phyloP scores from a whole-genome alignment of 2,888 invertebrate genomes.

The Synergus japonicus region DNA sequence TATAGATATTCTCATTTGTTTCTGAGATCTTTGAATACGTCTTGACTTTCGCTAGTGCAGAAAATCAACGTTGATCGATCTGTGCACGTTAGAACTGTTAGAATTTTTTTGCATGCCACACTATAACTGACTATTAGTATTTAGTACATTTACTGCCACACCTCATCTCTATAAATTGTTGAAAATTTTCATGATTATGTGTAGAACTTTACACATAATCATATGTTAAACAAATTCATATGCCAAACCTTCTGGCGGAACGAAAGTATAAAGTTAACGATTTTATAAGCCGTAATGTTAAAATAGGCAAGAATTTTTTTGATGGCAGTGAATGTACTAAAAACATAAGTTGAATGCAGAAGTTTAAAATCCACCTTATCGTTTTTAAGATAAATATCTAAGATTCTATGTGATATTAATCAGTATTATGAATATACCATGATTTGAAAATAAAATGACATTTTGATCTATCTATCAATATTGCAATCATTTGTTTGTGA shows the following conservation, averaged over 20 bases:
- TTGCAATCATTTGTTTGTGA: slow-evolving; percentile 58
- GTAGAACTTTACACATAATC: too few relatives aligned
- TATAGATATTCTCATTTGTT: not conserved
- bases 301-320: slow-evolving; percentile 35
- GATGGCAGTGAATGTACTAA: slow-evolving; percentile 33
- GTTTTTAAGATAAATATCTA: slow-evolving; percentile 40
- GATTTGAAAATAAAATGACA: slow-evolving; percentile 63
- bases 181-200: not conserved
- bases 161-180: not conserved
- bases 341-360: slow-evolving; percentile 32
- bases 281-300: slow-evolving; percentile 4
- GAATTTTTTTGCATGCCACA: not conserved
- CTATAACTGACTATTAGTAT: not conserved
- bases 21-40: not conserved
- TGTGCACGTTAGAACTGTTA: not conserved
- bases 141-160: slow-evolving; percentile 12
- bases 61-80: not conserved
- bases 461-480: slow-evolving; percentile 64
- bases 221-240: too few relatives aligned
- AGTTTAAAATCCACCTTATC: slow-evolving; percentile 11
- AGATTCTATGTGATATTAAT: slow-evolving; percentile 60
- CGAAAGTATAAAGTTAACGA: too few relatives aligned
- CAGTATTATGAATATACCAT: slow-evolving; percentile 64
- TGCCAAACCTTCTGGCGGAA: too few relatives aligned
- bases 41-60: not conserved